Base-by-base conservation (phyloP, 2,888 invertebrate genomes). In the Lampropteryx suffumata region DNA sequence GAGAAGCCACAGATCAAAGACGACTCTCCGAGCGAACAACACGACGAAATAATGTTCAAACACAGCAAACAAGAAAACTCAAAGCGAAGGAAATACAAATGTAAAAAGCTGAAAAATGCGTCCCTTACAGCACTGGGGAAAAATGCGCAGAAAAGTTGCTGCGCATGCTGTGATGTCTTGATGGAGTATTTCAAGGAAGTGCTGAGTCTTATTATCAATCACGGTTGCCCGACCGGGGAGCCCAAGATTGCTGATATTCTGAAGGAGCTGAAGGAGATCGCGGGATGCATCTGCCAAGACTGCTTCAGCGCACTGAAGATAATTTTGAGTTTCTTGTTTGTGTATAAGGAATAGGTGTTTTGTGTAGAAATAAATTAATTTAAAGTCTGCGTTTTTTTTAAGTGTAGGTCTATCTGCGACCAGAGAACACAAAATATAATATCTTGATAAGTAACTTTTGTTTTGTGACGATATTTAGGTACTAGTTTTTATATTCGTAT, bases 151-250 rank as follows among this genome's bases (percentile, higher is more conserved):
- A 10, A 9, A 0, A 50, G 62, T 9, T 65, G 65, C 13, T 62
- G 64, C 8, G 32, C 36, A 0, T 65, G 63, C 13, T 61, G 65
- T 11, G 30, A 33, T 0, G 24, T 57, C 0, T 0, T 67, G 0
- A 33, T 44, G 0, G 48, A 58, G 0, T 65, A 62, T n/a, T 8
- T 61, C 0, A 51, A 40, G 1, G 67, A 64, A 12, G 39, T 57
- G 0, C 1, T 28, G 1, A 46, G 37, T 1, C 9, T 59, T 5
- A 8, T 59, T 0, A 48, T 35, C 14, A 2, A 36, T 6, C 34
- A 33, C 7, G 1, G 51, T 0, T 29, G 40, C n/a, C 8, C 7
- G 12, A 13, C 14, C 12, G 27, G 26, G 0, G 58, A 61, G 2
- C 43, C 52, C 0, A 30, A 43, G 1, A 5, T 59, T 0, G 24